These are phyloP conservation scores for Pterostichus madidus DNA, from an alignment of 2,888 invertebrate species.

Conservation along the genomic window DNA sequence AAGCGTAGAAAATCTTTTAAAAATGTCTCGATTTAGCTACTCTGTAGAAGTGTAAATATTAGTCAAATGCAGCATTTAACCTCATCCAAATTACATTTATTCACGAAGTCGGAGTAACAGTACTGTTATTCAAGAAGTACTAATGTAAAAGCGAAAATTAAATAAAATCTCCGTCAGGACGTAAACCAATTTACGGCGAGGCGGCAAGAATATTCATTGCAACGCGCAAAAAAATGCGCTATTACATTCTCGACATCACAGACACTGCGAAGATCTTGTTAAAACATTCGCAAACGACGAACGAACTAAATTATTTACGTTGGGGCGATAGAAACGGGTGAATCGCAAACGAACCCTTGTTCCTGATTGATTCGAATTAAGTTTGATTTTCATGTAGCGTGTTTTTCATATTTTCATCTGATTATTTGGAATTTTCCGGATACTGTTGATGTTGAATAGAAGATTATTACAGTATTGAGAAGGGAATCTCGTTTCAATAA, in stretches of 20 bases:
- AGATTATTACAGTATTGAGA: slow-evolving; percentile 3
- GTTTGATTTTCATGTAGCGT: slow-evolving; percentile 23
- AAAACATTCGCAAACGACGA: slow-evolving; percentile 26
- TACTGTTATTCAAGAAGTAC: slow-evolving; percentile 17
- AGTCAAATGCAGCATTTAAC: slow-evolving; percentile 33
- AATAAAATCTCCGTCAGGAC: slow-evolving; percentile 47
- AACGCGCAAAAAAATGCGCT: slow-evolving; percentile 39
- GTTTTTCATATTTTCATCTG: slow-evolving; percentile 38
- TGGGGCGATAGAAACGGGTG: slow-evolving; percentile 22
- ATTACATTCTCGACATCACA: slow-evolving; percentile 20
- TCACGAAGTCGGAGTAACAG: slow-evolving; percentile 22
- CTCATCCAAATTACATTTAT: slow-evolving; percentile 33
- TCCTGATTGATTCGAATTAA: slow-evolving; percentile 39
- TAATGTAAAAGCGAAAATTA: slow-evolving; percentile 54
- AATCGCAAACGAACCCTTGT: slow-evolving; percentile 30
- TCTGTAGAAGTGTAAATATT: slow-evolving; percentile 8
- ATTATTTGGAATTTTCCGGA: slow-evolving; percentile 19
- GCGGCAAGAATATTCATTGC: slow-evolving; percentile 49
- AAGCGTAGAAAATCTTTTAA: neutral
- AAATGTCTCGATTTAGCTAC: neutral
- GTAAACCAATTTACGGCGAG: slow-evolving; percentile 56
- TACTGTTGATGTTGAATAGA: neutral
- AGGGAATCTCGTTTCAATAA: slow-evolving; percentile 2
- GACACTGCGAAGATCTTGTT: slow-evolving; percentile 24
- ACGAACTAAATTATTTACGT: slow-evolving; percentile 30